Percentiles rank a stretch among this genome's conserved stretches.
phyloP scores from a whole-genome alignment of 2,113 vertebrate species.

The Myxocyprinus asiaticus region DNA sequence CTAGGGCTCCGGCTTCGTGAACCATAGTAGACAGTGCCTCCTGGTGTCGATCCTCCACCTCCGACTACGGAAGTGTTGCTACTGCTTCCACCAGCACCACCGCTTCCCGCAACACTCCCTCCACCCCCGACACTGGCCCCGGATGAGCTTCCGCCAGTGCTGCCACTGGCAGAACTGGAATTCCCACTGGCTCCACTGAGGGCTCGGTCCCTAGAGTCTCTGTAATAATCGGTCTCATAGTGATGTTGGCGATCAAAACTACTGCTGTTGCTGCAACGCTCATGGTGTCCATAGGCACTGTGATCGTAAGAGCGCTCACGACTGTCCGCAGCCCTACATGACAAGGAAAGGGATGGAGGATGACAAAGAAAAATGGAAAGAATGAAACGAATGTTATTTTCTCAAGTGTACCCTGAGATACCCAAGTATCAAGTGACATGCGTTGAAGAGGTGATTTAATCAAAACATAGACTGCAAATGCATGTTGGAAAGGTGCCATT shows the following conservation, averaged over 20 bases:
- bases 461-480: slow-evolving; percentile 30
- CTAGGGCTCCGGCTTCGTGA: slow-evolving; percentile 95
- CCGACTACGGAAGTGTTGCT: slow-evolving; percentile 77
- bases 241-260: slow-evolving; percentile 95
- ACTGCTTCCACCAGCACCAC: slow-evolving; percentile 81
- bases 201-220: slow-evolving; percentile 91
- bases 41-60: slow-evolving; percentile 65
- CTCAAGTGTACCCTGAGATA: background rate
- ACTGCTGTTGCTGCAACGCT: slow-evolving; percentile 89
- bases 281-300: slow-evolving; percentile 98
- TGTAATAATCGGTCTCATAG: slow-evolving; percentile 98
- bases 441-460: slow-evolving; percentile 29
- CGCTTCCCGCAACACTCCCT: slow-evolving; percentile 74
- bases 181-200: slow-evolving; percentile 72
- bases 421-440: slow-evolving; percentile 39
- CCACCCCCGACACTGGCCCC: slow-evolving; percentile 77
- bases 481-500: slow-evolving; percentile 21
- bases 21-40: slow-evolving; percentile 86
- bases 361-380: slow-evolving; percentile 66
- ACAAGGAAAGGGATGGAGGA: slow-evolving; percentile 70
- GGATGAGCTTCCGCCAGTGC: slow-evolving; percentile 71
- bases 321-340: slow-evolving; percentile 90
- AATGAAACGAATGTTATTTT: slow-evolving; percentile 53
- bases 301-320: slow-evolving; percentile 98
- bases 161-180: slow-evolving; percentile 45